Conservation (phyloP, 2,113 vertebrate genomes). For the Zonotrichia leucophrys region DNA sequence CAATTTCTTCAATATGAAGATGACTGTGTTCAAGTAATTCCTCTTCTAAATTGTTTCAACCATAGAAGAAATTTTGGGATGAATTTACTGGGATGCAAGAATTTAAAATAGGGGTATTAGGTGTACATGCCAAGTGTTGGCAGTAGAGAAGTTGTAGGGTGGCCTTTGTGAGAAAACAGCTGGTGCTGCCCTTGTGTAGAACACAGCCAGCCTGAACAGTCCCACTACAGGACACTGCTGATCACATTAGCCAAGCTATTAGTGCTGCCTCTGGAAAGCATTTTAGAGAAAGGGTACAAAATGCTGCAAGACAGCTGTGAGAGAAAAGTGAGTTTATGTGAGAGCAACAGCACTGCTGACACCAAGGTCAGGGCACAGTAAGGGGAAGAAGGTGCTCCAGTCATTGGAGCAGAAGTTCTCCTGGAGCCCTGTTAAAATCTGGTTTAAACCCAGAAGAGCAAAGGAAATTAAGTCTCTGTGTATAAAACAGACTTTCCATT, state of each 20-base stretch:
- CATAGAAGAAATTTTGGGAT: not conserved
- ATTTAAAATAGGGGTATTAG: not conserved
- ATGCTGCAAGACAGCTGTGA: not conserved
- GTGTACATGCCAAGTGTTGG: not conserved
- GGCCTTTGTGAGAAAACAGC: not conserved
- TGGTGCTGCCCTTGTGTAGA: fast-evolving
- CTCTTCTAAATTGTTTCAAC: not conserved
- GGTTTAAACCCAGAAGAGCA: not conserved
- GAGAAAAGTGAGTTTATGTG: not conserved
- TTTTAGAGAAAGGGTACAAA: not conserved
- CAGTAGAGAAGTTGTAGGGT: not conserved
- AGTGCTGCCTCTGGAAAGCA: not conserved
- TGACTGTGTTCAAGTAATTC: not conserved
- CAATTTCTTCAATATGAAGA: not conserved
- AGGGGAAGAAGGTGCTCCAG: not conserved
- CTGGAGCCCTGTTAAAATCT: not conserved
- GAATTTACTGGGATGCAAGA: not conserved
- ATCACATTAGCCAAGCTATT: not conserved
- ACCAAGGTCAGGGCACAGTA: not conserved
- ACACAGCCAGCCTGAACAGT: not conserved
- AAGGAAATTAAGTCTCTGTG: not conserved
- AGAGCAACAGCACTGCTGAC: not conserved
- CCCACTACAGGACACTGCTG: not conserved
- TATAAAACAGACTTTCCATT: not conserved
- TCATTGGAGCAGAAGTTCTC: not conserved